Evolutionary conservation across 2,797 vertebrate genomes (phyloP).

Genomic region (Mallotus villosus): DNA sequence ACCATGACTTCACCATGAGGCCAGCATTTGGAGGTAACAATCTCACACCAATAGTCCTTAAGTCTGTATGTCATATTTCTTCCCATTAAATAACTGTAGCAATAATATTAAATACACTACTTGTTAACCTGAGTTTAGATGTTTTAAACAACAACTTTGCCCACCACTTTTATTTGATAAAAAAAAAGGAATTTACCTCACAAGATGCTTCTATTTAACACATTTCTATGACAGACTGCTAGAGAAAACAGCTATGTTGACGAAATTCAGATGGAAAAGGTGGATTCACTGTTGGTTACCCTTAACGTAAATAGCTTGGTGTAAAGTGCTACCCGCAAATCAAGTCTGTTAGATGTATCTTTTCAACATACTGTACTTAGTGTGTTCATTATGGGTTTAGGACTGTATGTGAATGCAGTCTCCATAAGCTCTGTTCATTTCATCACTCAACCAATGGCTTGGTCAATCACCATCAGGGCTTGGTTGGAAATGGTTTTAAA

Average conservation of each 20-base stretch:
- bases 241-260: no score
- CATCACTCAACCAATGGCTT: neutral
- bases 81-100: neutral
- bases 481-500: slow-evolving; percentile 17
- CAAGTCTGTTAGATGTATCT: neutral
- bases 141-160: no score
- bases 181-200: no score
- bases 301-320: neutral
- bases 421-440: slow-evolving; percentile 1
- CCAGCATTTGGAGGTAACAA: slow-evolving; percentile 93
- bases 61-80: neutral
- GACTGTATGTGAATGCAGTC: neutral
- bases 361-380: neutral
- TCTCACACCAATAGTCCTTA: neutral
- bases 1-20: slow-evolving; percentile 98
- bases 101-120: neutral
- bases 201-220: no score
- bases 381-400: neutral
- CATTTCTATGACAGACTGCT: no score
- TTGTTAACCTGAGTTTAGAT: no score
- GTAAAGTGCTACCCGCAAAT: neutral
- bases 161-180: no score
- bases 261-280: no score
- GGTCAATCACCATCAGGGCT: slow-evolving; percentile 15
- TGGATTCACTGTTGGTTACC: neutral